These are phyloP conservation scores for Drosophila ficusphila DNA, from an alignment of 1,140 invertebrate genomes.

Conservation along the genomic window DNA sequence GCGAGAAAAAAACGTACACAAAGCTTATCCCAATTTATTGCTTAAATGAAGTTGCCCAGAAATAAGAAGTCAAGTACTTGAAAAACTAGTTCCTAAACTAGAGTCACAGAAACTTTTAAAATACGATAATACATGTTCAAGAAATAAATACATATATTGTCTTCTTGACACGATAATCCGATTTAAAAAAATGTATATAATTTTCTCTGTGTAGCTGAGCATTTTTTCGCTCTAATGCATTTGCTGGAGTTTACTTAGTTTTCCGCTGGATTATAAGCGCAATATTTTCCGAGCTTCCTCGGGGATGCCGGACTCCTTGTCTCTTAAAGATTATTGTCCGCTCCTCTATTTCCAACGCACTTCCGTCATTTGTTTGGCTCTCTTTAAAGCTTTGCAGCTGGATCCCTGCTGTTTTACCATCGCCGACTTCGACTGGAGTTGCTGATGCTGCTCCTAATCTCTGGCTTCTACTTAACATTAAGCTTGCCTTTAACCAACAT, in stretches of 20 bases:
- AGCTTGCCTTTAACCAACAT: slow-evolving; percentile 57
- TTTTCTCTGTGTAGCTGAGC: background rate
- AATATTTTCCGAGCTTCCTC: background rate
- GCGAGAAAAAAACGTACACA: background rate
- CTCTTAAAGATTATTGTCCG: slow-evolving; percentile 4
- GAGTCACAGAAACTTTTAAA: no score
- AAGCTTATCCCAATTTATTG: no score
- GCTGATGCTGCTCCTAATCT: slow-evolving; percentile 33
- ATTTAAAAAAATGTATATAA: background rate
- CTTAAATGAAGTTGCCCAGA: no score
- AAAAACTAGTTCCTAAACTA: no score
- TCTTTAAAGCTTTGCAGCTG: slow-evolving; percentile 17
- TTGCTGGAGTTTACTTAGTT: slow-evolving; percentile 3
- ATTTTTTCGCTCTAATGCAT: background rate
- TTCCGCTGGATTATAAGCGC: background rate
- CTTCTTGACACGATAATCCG: background rate
- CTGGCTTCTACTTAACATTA: slow-evolving; percentile 51
- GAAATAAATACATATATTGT: background rate
- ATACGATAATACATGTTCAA: no score
- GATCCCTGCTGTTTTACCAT: slow-evolving; percentile 21
- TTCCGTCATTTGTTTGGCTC: slow-evolving; percentile 23
- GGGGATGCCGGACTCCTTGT: background rate
- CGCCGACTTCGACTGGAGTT: slow-evolving; percentile 10
- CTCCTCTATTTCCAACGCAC: background rate
- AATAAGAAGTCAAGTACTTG: no score